Evolutionary conservation across 2,797 vertebrate genomes (phyloP).

Genomic region (Darevskia nairensis): DNA sequence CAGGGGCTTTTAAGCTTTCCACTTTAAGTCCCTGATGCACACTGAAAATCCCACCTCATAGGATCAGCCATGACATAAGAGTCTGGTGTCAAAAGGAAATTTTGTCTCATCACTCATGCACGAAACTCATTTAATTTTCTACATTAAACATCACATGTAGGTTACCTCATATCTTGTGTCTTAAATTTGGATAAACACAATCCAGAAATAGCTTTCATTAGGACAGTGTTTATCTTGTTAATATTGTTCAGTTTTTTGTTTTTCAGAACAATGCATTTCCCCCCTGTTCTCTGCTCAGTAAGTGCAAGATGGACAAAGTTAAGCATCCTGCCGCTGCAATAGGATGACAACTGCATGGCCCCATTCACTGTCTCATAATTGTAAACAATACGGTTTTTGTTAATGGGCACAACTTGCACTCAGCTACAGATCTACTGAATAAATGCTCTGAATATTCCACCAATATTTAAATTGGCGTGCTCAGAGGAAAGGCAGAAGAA

Average conservation of each 20-base stretch:
- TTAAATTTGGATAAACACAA: conserved; percentile 51
- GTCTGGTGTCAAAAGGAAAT: neutral
- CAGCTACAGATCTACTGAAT: neutral
- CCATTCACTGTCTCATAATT: neutral
- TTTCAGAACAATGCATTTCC: neutral
- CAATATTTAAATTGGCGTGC: neutral
- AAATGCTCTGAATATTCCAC: neutral
- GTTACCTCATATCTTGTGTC: neutral
- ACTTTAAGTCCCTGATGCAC: neutral
- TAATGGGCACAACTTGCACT: neutral
- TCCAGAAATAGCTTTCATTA: conserved; percentile 56
- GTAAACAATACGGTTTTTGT: neutral
- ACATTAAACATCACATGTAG: neutral
- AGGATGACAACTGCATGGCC: neutral
- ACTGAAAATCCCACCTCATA: neutral
- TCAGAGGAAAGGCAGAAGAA: neutral
- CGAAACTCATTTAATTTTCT: neutral
- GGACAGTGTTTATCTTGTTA: conserved; percentile 46
- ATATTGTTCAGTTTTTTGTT: neutral
- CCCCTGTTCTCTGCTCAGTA: neutral
- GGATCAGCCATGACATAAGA: neutral
- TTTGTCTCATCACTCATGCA: neutral
- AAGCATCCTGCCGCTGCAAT: neutral
- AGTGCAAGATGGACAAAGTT: neutral
- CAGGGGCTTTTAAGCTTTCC: too few species aligned